Evolutionary conservation across 1,140 invertebrate species (phyloP).

Genomic region (Drosophila lowei): DNA sequence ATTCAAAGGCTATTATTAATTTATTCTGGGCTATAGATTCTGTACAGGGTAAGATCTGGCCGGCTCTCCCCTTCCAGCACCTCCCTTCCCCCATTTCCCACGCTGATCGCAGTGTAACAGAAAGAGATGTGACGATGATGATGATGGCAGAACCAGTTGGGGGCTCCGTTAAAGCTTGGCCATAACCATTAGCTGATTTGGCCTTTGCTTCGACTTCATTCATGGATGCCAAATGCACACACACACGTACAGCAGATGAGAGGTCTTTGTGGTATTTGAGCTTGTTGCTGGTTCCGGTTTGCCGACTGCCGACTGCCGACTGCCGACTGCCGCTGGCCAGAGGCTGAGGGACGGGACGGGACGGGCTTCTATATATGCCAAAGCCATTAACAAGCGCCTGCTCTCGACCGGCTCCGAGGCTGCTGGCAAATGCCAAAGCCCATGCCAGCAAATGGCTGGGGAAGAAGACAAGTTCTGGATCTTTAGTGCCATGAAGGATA

Average conservation of each 20-base stretch:
- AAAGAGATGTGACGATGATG: constrained; percentile 33
- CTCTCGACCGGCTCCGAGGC: not conserved
- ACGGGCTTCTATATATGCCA: too few species aligned
- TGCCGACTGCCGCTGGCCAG: constrained; percentile 5
- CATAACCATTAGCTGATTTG: constrained; percentile 41
- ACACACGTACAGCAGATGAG: constrained; percentile 7
- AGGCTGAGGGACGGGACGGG: too few species aligned
- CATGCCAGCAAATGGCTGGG: too few species aligned
- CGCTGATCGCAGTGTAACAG: not conserved
- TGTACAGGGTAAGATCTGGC: too few species aligned
- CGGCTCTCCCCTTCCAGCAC: too few species aligned
- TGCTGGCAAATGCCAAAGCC: too few species aligned
- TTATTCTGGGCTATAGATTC: too few species aligned
- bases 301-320: constrained; percentile 9
- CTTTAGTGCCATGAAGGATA: too few species aligned
- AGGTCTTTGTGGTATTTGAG: constrained; percentile 25
- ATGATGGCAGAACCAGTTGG: constrained; percentile 39
- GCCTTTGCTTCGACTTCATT: constrained; percentile 28
- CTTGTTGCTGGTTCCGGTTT: constrained; percentile 25
- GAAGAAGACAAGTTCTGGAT: too few species aligned
- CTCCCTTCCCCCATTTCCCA: too few species aligned
- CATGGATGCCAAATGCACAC: constrained; percentile 32
- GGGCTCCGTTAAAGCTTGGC: constrained; percentile 16
- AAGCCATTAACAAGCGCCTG: constrained; percentile 23
- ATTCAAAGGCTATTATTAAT: too few species aligned